Base-by-base conservation (phyloP, 2,888 invertebrate species). In the Troides aeacus region DNA sequence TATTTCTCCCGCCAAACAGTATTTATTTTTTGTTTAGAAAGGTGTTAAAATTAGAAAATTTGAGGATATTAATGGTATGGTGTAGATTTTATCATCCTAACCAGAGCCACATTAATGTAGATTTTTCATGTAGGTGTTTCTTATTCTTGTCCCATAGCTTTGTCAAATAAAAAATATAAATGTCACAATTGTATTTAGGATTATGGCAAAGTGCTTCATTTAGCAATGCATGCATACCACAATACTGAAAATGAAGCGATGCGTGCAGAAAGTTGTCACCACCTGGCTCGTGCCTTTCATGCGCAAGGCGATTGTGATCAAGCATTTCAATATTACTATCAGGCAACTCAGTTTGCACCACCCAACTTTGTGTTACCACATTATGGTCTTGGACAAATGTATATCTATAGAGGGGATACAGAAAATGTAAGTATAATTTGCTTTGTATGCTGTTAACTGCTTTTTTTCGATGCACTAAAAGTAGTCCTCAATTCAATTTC, bases 301-400 rank as follows among this genome's bases (percentile, higher is more conserved):
- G 98, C 98, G 0, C 98, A 98, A 87, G 95, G 95, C 0, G 98
- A 99, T 83, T 98, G 97, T 79, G 98, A 99, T 83, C 99, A 99
- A 87, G 99, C 99, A 36, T 99, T 99, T 88, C 99, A 99, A 89
- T 98, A 98, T 89, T 99, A 99, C 84, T 99, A 99, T 85, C 99
- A 99, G 87, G 98, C 99, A 4, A 99, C 99, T 0, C 99, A 99
- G 89, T 99, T 99, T 88, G 98, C 99, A 0, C 97, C 98, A 0
- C 94, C 97, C 1, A 96, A 95, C 82, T 99, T 99, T 93, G 98
- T 99, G 0, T 90, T 99, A 68, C 99, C 99, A 0, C 98, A 98
- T 90, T 99, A 98, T 88, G 99, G 99, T 0, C 93, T 99, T 0
- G 99, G 99, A 0, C 99, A 99, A 88, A 99, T 99, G 99, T 99